A percentile compares a stretch with the other conserved stretches of the same genome.
Evolutionary conservation across 2,113 vertebrate species (phyloP).

Genomic region (Solea senegalensis): DNA sequence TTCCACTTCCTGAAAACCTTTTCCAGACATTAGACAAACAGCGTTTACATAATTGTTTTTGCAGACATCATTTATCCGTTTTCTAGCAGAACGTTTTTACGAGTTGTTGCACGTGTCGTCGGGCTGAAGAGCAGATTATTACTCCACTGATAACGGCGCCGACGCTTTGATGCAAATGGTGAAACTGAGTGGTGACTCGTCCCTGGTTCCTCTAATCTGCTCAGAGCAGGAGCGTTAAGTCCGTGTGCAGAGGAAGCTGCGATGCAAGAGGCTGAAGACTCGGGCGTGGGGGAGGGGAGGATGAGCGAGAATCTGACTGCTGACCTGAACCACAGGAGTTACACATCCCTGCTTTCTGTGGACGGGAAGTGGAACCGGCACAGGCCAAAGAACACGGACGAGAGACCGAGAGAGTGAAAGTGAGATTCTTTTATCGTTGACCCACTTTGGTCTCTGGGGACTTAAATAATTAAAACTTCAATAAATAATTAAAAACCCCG

Average conservation of each 20-base stretch:
- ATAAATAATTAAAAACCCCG: no score
- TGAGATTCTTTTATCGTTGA: background rate
- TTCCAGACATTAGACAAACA: no score
- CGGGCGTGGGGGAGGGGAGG: slow-evolving; percentile 6
- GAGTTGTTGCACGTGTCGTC: no score
- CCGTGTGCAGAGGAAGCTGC: background rate
- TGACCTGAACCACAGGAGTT: background rate
- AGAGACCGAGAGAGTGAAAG: slow-evolving; percentile 10
- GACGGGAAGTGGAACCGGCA: slow-evolving; percentile 7
- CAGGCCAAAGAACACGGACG: background rate
- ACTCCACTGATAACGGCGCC: no score
- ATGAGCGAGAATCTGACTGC: background rate
- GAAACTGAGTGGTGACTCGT: background rate
- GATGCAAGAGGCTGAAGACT: background rate
- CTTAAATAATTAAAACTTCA: background rate
- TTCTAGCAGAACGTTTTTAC: no score
- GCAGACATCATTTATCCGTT: no score
- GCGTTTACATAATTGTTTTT: no score
- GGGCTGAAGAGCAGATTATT: no score
- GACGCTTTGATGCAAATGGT: no score
- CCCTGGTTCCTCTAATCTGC: slow-evolving; percentile 2
- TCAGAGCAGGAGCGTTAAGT: background rate
- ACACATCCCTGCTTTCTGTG: slow-evolving; percentile 11
- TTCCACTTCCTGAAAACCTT: no score
- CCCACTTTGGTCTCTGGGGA: background rate